Conservation (phyloP, 2,797 vertebrate genomes). For the Malacoctenus gilli region DNA sequence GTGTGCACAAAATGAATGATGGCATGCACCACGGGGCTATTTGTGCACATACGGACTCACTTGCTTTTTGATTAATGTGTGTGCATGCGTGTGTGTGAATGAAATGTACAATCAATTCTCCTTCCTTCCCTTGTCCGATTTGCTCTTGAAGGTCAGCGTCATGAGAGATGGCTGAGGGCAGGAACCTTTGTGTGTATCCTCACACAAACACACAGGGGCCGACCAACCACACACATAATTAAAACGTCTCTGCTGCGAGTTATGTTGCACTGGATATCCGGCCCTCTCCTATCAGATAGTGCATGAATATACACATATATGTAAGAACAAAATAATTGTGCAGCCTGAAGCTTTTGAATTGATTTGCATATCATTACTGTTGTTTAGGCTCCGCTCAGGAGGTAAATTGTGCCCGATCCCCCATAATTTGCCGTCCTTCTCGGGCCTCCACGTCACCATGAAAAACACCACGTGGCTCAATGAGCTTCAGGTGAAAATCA, state of each 20-base stretch:
- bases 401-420: conserved; percentile 36
- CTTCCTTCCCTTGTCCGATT: conserved; percentile 58
- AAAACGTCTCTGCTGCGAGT: conserved; percentile 37
- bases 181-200: conserved; percentile 19
- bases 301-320: conserved; percentile 10
- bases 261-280: conserved; percentile 27
- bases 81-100: conserved; percentile 67
- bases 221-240: conserved; percentile 44
- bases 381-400: conserved; percentile 39
- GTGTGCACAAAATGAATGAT: conserved; percentile 57
- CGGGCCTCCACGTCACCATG: conserved; percentile 9
- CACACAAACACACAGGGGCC: conserved; percentile 20
- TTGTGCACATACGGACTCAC: conserved; percentile 48
- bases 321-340: conserved; percentile 42
- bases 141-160: conserved; percentile 74
- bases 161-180: conserved; percentile 47
- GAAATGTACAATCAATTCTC: conserved; percentile 71
- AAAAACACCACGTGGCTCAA: conserved; percentile 14
- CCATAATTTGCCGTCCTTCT: conserved; percentile 16
- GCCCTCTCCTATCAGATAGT: conserved; percentile 18
- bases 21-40: conserved; percentile 39
- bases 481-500: conserved; percentile 20
- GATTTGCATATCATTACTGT: conserved; percentile 67
- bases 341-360: conserved; percentile 54
- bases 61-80: conserved; percentile 71